phyloP scores from a whole-genome alignment of 1,140 invertebrate species.

The Parasteatoda tepidariorum region DNA sequence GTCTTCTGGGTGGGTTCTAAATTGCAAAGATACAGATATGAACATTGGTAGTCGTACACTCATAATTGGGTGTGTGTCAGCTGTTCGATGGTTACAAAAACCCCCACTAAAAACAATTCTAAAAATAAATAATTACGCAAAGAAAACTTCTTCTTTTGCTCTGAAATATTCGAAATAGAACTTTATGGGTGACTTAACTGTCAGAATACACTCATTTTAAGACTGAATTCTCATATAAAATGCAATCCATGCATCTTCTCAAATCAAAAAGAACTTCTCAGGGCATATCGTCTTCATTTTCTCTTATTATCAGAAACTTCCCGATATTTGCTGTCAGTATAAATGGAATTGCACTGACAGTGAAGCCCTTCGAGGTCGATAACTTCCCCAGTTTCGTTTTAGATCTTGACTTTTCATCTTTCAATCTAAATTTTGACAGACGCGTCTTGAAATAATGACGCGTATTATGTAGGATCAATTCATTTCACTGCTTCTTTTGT shows the following conservation, averaged over 20 bases:
- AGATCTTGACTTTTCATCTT: neutral
- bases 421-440: neutral
- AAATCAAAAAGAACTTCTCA: constrained; percentile 22
- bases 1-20: no score
- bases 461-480: neutral
- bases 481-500: no score
- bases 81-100: neutral
- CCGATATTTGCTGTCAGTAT: constrained; percentile 55
- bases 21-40: no score
- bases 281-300: constrained; percentile 21
- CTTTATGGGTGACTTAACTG: no score
- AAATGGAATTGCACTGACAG: constrained; percentile 43
- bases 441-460: neutral
- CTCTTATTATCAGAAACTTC: constrained; percentile 42
- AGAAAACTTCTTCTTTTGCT: no score
- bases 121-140: neutral
- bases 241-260: constrained; percentile 14
- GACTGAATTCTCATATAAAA: constrained; percentile 7
- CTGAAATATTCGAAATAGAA: no score
- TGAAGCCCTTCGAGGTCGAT: neutral
- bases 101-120: neutral
- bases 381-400: neutral
- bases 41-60: no score
- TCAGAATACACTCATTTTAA: constrained; percentile 24
- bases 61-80: no score